phyloP scores from a whole-genome alignment of 2,888 invertebrate genomes.

The Lutraria lutraria region DNA sequence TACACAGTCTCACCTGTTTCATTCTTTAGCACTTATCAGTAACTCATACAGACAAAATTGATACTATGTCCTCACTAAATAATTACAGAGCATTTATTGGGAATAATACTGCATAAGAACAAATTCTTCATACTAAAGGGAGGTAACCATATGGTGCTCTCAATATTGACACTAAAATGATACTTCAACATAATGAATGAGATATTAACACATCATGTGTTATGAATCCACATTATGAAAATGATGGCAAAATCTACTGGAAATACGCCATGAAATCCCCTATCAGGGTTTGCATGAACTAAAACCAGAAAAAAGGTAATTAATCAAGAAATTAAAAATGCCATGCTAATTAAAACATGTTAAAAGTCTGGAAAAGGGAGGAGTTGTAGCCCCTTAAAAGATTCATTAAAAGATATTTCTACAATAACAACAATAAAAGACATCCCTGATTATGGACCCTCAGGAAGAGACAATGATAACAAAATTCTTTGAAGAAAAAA shows the following conservation, averaged over 20 bases:
- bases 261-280: background rate
- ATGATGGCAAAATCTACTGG: background rate
- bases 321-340: background rate
- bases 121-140: background rate
- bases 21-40: no score
- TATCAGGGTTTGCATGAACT: background rate
- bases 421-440: constrained; percentile 1
- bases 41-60: no score
- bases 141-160: constrained; percentile 17
- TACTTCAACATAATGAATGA: constrained; percentile 17
- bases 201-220: background rate
- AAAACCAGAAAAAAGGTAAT: background rate
- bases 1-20: no score
- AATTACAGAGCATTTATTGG: background rate
- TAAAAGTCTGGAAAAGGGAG: background rate
- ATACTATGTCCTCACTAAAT: background rate
- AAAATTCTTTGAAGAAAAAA: background rate
- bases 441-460: background rate
- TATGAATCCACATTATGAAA: constrained; percentile 4
- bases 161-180: constrained; percentile 27
- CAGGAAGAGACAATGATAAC: background rate
- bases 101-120: background rate
- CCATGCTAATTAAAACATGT: background rate
- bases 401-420: background rate
- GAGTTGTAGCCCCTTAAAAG: background rate